A percentile compares a stretch with the other conserved stretches of the same genome.
Evolutionary conservation across 2,797 vertebrate genomes (phyloP).

Genomic region (Sebastiscus tertius): DNA sequence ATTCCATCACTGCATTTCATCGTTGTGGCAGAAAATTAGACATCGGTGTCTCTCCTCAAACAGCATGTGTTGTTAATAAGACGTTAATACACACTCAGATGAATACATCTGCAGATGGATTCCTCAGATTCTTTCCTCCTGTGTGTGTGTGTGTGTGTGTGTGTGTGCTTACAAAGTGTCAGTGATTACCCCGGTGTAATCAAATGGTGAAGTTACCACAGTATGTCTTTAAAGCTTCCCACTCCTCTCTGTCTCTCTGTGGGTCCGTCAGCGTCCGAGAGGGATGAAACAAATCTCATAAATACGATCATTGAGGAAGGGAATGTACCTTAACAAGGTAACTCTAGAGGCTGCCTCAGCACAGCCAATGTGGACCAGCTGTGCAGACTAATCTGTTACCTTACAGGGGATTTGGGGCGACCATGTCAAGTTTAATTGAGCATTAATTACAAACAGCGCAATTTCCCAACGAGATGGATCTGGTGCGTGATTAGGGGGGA

Average conservation of each 20-base stretch:
- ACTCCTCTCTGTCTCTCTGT: slow-evolving; percentile 18
- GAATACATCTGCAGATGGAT: slow-evolving; percentile 58
- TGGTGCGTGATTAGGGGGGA: slow-evolving; percentile 58
- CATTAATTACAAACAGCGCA: slow-evolving; percentile 81
- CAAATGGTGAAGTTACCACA: slow-evolving; percentile 61
- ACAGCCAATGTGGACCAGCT: slow-evolving; percentile 78
- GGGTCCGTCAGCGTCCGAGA: slow-evolving; percentile 24
- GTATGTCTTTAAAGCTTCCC: slow-evolving; percentile 13
- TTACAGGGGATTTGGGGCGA: slow-evolving; percentile 76
- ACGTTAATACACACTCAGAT: slow-evolving; percentile 51
- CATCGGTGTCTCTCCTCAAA: neutral
- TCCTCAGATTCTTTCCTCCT: slow-evolving; percentile 49
- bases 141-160: neutral
- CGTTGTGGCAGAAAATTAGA: slow-evolving; percentile 12
- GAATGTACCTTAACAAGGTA: slow-evolving; percentile 73
- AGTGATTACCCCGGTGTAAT: slow-evolving; percentile 69
- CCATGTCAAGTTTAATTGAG: slow-evolving; percentile 75
- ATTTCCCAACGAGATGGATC: slow-evolving; percentile 60
- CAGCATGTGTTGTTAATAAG: slow-evolving; percentile 76
- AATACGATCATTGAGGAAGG: slow-evolving; percentile 74
- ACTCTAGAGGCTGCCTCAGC: slow-evolving; percentile 68
- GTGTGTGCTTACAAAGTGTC: slow-evolving; percentile 27
- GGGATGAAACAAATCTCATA: slow-evolving; percentile 74
- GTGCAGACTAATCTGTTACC: slow-evolving; percentile 77
- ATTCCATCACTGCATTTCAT: slow-evolving; percentile 7